Conservation (phyloP, 2,888 invertebrate genomes). For the Hypercompe scribonia region DNA sequence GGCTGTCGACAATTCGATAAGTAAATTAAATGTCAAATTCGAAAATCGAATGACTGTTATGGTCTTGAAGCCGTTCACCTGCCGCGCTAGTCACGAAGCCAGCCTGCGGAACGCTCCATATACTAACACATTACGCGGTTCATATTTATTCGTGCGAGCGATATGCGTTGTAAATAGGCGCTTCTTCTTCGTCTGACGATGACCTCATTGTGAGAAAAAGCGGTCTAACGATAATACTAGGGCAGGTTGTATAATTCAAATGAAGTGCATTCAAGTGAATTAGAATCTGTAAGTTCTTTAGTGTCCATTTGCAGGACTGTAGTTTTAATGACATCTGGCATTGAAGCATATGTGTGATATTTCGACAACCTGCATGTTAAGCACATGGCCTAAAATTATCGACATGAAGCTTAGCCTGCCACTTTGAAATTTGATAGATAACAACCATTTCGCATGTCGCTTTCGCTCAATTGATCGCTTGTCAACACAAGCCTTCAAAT, state of each 20-base stretch:
- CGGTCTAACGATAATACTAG: conserved; percentile 52
- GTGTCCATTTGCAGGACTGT: conserved; percentile 54
- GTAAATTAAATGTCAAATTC: conserved; percentile 65
- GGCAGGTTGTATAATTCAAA: conserved; percentile 59
- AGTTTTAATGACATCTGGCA: conserved; percentile 64
- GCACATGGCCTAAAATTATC: conserved; percentile 71
- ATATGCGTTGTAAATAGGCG: conserved; percentile 71
- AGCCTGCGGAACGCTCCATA: conserved; percentile 67
- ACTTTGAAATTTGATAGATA: conserved; percentile 75
- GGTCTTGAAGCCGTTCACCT: conserved; percentile 65
- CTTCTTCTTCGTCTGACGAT: conserved; percentile 64
- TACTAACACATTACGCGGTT: conserved; percentile 61
- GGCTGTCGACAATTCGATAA: conserved; percentile 58
- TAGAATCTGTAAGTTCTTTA: conserved; percentile 59
- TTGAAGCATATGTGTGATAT: conserved; percentile 65
- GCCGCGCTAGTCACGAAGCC: conserved; percentile 66
- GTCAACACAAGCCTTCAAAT: conserved; percentile 78
- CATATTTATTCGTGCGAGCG: conserved; percentile 66
- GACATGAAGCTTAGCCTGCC: conserved; percentile 57
- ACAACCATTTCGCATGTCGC: conserved; percentile 71
- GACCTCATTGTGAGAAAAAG: conserved; percentile 78
- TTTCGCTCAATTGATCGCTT: conserved; percentile 83
- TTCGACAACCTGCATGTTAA: conserved; percentile 51
- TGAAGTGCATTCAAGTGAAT: conserved; percentile 61
- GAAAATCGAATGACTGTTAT: conserved; percentile 59